These are phyloP conservation scores for Tenualosa ilisha DNA, from an alignment of 2,797 vertebrate genomes.

Conservation along the genomic window DNA sequence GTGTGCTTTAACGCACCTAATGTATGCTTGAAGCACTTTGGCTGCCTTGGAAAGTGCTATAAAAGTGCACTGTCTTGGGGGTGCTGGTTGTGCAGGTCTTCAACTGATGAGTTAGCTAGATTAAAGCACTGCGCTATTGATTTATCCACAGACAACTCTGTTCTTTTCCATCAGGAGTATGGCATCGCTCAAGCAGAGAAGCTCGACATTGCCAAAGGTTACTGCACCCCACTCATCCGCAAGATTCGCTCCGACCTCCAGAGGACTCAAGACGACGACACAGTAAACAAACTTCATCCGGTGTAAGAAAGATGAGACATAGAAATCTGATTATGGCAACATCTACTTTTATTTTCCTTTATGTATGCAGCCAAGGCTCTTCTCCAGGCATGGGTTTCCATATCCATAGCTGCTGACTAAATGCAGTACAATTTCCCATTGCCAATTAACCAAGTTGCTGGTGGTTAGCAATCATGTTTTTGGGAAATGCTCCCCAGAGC, in stretches of 20 bases:
- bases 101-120: background rate
- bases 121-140: background rate
- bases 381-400: too few species aligned
- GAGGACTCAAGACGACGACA: constrained; percentile 89
- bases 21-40: too few species aligned
- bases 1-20: background rate
- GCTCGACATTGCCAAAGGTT: constrained; percentile 88
- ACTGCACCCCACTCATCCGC: constrained; percentile 85
- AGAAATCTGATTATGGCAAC: background rate
- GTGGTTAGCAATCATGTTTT: too few species aligned
- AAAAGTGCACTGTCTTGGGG: too few species aligned
- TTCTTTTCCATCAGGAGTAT: constrained; percentile 75
- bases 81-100: background rate
- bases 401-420: too few species aligned
- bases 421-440: too few species aligned
- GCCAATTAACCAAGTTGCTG: too few species aligned
- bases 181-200: constrained; percentile 87
- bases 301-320: constrained; percentile 73
- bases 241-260: constrained; percentile 90
- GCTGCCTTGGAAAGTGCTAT: too few species aligned
- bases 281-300: constrained; percentile 89
- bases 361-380: too few species aligned
- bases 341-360: too few species aligned
- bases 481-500: too few species aligned
- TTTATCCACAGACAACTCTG: background rate